These are phyloP conservation scores for Enteromius trimaculatus DNA, from an alignment of 2,797 vertebrate genomes.

Conservation along the genomic window DNA sequence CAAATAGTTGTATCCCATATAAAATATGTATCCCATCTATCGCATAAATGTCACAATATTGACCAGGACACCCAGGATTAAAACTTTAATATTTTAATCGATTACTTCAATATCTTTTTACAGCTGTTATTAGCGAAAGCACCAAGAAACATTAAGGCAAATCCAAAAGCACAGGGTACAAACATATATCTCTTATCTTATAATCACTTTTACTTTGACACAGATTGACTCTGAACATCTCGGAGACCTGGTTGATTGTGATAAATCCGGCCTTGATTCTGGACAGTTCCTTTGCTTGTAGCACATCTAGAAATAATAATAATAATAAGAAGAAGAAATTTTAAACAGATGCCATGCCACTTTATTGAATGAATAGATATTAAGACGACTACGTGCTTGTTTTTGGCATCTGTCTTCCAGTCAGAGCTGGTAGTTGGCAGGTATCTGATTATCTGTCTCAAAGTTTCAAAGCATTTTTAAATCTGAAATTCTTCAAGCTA, in stretches of 20 bases:
- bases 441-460: background rate
- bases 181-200: no score
- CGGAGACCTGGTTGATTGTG: background rate
- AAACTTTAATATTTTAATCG: background rate
- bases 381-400: conserved; percentile 15
- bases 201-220: background rate
- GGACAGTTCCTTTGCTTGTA: background rate
- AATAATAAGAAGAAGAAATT: background rate
- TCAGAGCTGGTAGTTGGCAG: background rate
- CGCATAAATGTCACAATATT: background rate
- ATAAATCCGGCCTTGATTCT: background rate
- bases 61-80: background rate
- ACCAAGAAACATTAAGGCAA: background rate
- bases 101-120: background rate
- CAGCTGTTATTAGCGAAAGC: background rate
- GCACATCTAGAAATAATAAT: background rate
- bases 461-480: conserved; percentile 2
- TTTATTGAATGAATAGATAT: conserved; percentile 21
- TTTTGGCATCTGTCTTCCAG: conserved; percentile 16
- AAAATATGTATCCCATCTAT: background rate
- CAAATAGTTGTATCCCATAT: background rate
- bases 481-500: background rate
- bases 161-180: background rate
- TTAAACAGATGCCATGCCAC: conserved; percentile 2
- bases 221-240: background rate